phyloP scores from a whole-genome alignment of 2,113 vertebrate genomes.

The Taxidea taxus region DNA sequence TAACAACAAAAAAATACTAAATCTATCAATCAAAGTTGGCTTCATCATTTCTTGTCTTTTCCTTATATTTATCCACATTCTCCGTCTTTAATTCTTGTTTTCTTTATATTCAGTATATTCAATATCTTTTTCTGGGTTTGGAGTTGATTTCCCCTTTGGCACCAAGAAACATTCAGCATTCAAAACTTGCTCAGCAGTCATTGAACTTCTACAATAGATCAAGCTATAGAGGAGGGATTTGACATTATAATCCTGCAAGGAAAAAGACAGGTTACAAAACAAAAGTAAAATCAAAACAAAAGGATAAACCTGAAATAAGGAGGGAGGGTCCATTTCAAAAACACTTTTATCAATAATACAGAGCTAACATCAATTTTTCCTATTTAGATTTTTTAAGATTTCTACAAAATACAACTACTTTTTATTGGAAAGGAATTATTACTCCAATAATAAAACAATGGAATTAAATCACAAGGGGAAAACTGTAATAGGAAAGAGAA shows the following conservation, averaged over 20 bases:
- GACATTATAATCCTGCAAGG: slow-evolving; percentile 79
- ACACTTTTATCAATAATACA: not conserved
- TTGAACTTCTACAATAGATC: slow-evolving; percentile 75
- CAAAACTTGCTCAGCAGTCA: slow-evolving; percentile 81
- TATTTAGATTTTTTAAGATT: slow-evolving; percentile 27
- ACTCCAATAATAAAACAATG: slow-evolving; percentile 18
- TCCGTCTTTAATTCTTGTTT: slow-evolving; percentile 47
- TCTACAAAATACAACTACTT: not conserved
- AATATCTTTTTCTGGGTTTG: slow-evolving; percentile 58
- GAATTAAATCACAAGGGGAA: not conserved
- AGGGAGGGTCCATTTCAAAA: not conserved
- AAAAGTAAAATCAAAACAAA: slow-evolving; percentile 32
- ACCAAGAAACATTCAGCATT: slow-evolving; percentile 77
- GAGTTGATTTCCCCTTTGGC: slow-evolving; percentile 35
- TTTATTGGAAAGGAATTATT: not conserved
- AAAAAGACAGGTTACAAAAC: slow-evolving; percentile 65
- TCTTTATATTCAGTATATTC: slow-evolving; percentile 53
- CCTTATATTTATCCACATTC: not conserved
- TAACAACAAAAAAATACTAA: slow-evolving; percentile 45
- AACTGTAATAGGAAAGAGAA: not conserved
- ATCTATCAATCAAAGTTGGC: not conserved
- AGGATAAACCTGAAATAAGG: slow-evolving; percentile 29
- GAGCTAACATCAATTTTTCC: not conserved
- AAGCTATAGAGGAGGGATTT: slow-evolving; percentile 80
- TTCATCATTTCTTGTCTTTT: slow-evolving; percentile 44